phyloP scores from a whole-genome alignment of 2,113 vertebrate species.

The Nothoprocta pentlandii region DNA sequence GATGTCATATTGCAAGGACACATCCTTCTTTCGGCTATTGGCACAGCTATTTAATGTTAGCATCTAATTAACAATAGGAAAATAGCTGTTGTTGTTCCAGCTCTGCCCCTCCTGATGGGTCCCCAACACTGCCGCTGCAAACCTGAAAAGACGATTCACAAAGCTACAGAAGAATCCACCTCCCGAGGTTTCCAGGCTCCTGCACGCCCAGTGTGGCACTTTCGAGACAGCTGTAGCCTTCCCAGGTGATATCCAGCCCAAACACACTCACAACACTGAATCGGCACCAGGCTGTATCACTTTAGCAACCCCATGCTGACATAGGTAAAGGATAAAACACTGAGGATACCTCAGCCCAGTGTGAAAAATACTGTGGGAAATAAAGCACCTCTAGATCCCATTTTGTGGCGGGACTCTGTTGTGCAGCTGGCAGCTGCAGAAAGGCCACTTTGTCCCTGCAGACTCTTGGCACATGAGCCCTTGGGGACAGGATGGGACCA shows the following conservation, averaged over 20 bases:
- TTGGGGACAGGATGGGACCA: not conserved
- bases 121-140: not conserved
- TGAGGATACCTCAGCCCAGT: fast-evolving
- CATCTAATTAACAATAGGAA: not conserved
- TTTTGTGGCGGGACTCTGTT: too few relatives aligned
- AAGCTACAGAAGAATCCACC: not conserved
- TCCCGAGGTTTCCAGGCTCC: not conserved
- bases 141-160: too few relatives aligned
- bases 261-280: not conserved
- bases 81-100: not conserved
- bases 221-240: not conserved
- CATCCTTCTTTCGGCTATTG: not conserved
- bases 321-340: not conserved
- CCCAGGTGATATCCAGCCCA: not conserved
- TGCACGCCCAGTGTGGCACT: not conserved
- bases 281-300: not conserved
- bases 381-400: not conserved
- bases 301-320: not conserved
- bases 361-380: not conserved
- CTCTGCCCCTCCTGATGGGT: not conserved
- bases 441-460: not conserved
- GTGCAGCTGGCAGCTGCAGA: not conserved
- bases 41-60: not conserved
- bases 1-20: too few relatives aligned
- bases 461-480: not conserved